A percentile compares a stretch with the other conserved stretches of the same genome.
These are phyloP conservation scores for Hipposideros armiger DNA, from an alignment of 2,113 vertebrate genomes.

Conservation along the genomic window DNA sequence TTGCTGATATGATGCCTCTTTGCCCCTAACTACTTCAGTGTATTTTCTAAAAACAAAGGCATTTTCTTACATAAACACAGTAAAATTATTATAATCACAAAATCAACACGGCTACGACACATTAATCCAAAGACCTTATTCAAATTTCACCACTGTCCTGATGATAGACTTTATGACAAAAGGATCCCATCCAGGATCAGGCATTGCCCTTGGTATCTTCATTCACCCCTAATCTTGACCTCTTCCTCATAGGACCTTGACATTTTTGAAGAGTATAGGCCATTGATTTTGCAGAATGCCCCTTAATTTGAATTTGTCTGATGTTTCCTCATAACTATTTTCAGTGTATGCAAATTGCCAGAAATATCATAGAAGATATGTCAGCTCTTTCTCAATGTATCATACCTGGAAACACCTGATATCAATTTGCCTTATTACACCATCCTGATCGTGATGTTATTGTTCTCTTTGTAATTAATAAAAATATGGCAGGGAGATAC, in stretches of 20 bases:
- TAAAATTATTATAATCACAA: background rate
- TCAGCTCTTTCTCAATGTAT: background rate
- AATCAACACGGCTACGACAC: background rate
- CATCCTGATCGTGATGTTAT: background rate
- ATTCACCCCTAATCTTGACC: background rate
- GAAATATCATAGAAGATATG: background rate
- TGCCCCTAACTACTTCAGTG: background rate
- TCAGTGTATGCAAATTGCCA: background rate
- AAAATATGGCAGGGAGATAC: background rate
- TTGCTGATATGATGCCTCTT: background rate
- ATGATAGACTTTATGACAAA: background rate
- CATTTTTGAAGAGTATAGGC: background rate
- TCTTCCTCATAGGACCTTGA: conserved; percentile 6
- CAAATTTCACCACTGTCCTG: background rate
- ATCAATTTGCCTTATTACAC: background rate
- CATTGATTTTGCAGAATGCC: background rate
- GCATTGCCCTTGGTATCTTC: background rate
- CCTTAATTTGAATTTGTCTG: conserved; percentile 18
- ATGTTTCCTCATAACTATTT: conserved; percentile 1
- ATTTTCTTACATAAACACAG: conserved; percentile 5
- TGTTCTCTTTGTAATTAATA: conserved; percentile 55
- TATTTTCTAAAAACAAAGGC: background rate
- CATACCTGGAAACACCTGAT: background rate
- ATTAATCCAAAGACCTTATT: background rate
- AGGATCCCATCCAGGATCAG: background rate